These are phyloP conservation scores for Caenorhabditis becei DNA, from an alignment of 2,888 invertebrate species.

Conservation along the genomic window DNA sequence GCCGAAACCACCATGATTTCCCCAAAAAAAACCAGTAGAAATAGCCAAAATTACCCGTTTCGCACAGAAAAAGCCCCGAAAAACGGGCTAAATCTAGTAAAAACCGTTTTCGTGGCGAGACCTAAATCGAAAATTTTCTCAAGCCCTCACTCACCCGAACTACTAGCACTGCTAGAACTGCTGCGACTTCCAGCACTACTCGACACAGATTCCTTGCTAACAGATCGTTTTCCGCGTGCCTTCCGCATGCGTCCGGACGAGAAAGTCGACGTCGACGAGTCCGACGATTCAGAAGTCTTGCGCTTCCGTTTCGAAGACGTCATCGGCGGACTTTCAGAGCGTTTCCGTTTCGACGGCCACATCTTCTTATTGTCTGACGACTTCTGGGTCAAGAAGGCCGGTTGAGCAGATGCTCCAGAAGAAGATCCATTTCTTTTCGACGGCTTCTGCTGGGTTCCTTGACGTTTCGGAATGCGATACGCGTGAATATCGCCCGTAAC, in stretches of 20 bases:
- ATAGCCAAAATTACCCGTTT: too few species aligned
- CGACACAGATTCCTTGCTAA: conserved; percentile 6
- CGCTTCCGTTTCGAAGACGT: conserved; percentile 16
- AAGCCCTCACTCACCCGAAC: too few species aligned
- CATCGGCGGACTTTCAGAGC: conserved; percentile 35
- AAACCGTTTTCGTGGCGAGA: too few species aligned
- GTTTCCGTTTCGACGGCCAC: conserved; percentile 6
- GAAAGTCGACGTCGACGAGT: conserved; percentile 13
- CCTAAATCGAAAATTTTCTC: too few species aligned
- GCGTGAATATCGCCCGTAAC: conserved; percentile 39
- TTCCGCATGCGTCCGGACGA: background rate
- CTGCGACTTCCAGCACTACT: conserved; percentile 24
- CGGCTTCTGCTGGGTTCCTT: too few species aligned
- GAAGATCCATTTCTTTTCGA: background rate
- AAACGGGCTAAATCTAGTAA: too few species aligned
- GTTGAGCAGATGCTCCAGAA: conserved; percentile 16
- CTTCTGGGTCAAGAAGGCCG: conserved; percentile 19
- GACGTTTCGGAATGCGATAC: conserved; percentile 42
- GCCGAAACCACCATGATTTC: too few species aligned
- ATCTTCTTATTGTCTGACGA: too few species aligned
- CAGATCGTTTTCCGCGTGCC: conserved; percentile 5
- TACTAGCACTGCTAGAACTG: too few species aligned
- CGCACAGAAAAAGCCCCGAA: too few species aligned
- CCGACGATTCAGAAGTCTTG: background rate
- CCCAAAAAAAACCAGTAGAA: too few species aligned